Percentiles rank a stretch among this genome's conserved stretches.
Evolutionary conservation across 2,113 vertebrate genomes (phyloP).

Genomic region (Malurus elegans): DNA sequence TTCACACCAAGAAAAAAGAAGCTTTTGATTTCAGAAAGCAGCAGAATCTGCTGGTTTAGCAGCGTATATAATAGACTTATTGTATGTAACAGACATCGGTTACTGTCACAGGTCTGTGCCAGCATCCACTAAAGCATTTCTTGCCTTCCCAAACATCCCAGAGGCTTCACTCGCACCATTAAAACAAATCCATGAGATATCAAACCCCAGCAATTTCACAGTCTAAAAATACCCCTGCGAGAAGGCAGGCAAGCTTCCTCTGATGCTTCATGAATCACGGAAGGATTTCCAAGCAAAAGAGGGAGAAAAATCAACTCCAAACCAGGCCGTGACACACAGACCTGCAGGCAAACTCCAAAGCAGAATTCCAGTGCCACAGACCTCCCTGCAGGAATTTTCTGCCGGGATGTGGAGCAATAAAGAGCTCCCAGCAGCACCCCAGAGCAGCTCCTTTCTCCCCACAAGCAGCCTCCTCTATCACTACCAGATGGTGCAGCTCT

Average conservation of each 20-base stretch:
- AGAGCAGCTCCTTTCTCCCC: constrained; percentile 36
- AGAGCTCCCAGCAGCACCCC: constrained; percentile 8
- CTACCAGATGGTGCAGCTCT: constrained; percentile 76
- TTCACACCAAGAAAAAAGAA: not conserved
- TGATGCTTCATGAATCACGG: not conserved
- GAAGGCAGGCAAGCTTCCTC: constrained; percentile 37
- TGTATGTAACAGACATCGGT: not conserved
- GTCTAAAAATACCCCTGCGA: constrained; percentile 20
- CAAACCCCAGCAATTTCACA: constrained; percentile 51
- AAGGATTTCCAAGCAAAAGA: constrained; percentile 51
- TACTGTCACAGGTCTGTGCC: not conserved
- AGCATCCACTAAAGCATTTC: not conserved
- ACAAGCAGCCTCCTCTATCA: constrained; percentile 60
- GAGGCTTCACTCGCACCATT: constrained; percentile 3
- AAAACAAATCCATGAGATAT: not conserved
- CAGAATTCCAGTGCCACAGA: not conserved
- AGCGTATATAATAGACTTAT: not conserved
- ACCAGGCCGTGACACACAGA: not conserved
- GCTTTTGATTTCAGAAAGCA: constrained; percentile 14
- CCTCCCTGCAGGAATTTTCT: not conserved
- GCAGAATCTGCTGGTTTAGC: not conserved
- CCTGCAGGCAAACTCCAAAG: not conserved
- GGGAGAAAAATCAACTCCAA: constrained; percentile 21
- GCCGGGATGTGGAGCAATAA: not conserved
- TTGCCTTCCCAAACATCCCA: constrained; percentile 16